Evolutionary conservation across 2,113 vertebrate genomes (phyloP), one percentile per base, ranked within the genome.

Genomic region (Pelecanus crispus): DNA sequence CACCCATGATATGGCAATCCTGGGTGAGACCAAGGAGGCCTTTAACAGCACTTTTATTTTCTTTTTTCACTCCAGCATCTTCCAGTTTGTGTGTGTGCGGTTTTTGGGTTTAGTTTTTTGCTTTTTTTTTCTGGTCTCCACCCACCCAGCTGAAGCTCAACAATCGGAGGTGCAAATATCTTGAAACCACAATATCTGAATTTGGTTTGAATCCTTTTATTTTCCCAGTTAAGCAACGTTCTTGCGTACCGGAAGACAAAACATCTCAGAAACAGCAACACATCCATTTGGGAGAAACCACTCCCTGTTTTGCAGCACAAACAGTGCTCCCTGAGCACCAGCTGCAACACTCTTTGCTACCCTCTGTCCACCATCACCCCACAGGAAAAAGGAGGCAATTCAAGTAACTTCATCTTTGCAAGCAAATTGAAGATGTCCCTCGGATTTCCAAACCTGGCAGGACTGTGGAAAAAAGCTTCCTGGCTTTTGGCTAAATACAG

Each of bases 191-290:
- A 66, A 5, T 61, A 49, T 20, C 24, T 78, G 42, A 50, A 28
- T 84, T 70, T 55, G 5, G 6, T 47, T 36, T 20, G 19, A 71
- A 66, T 18, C 45, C 17, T 70, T 44, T 55, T 59, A 20, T 72
- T 92, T 95, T 71, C 26, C 22, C 0, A 0, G 6, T 55, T 73
- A 45, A 63, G 11, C 0, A 1, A 29, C 6, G 5, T 4, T 83
- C 63, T 38, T 49, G 21, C 4, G 4, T 73, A 19, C 8, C 1
- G 2, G 65, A 52, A 68, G 24, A 13, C 11, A 47, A 89, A 87
- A 31, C 18, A 44, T 9, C 40, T 71, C 22, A 31, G 28, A 17
- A 62, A 47, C 16, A 86, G 47, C 56, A 81, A 13, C 45, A 42
- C 18, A 9, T 44, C 47, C 87, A 20, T 17, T 15, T 31, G 28